A percentile compares a stretch with the other conserved stretches of the same genome.
Evolutionary conservation across 1,140 invertebrate species (phyloP).

Genomic region (Achroia grisella): DNA sequence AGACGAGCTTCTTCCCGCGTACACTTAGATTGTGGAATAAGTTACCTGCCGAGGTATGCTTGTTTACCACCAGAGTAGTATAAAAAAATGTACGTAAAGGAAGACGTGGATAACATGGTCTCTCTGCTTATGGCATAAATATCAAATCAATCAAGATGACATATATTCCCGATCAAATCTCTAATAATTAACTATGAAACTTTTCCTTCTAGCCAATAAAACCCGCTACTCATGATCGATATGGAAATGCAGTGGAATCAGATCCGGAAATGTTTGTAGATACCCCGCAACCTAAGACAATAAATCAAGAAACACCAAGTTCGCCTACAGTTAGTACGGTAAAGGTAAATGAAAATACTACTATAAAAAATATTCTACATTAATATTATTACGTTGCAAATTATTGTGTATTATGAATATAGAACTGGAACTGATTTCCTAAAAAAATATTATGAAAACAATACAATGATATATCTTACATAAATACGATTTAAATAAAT

Average conservation of each 20-base stretch:
- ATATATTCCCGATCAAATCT: too few species aligned
- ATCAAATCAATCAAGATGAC: too few species aligned
- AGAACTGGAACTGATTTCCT: too few species aligned
- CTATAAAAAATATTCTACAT: too few species aligned
- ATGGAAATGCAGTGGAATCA: conserved; percentile 20
- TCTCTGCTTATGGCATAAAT: too few species aligned
- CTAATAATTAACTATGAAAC: neutral
- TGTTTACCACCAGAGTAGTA: neutral
- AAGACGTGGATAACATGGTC: neutral
- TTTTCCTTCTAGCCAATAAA: conserved; percentile 1
- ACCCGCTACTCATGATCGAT: conserved; percentile 10
- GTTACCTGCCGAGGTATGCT: too few species aligned
- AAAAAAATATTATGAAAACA: too few species aligned
- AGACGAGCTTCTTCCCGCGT: neutral
- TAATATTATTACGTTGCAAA: too few species aligned
- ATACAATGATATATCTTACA: too few species aligned
- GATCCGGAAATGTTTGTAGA: conserved; percentile 18
- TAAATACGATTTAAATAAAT: too few species aligned
- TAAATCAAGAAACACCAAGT: conserved; percentile 21
- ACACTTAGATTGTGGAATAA: too few species aligned
- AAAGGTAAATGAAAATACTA: conserved; percentile 1
- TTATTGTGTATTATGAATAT: too few species aligned
- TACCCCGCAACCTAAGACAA: conserved; percentile 9
- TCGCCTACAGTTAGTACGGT: neutral
- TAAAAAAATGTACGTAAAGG: neutral